Evolutionary conservation across 2,113 vertebrate species (phyloP).

Genomic region (Ctenomys sociabilis): DNA sequence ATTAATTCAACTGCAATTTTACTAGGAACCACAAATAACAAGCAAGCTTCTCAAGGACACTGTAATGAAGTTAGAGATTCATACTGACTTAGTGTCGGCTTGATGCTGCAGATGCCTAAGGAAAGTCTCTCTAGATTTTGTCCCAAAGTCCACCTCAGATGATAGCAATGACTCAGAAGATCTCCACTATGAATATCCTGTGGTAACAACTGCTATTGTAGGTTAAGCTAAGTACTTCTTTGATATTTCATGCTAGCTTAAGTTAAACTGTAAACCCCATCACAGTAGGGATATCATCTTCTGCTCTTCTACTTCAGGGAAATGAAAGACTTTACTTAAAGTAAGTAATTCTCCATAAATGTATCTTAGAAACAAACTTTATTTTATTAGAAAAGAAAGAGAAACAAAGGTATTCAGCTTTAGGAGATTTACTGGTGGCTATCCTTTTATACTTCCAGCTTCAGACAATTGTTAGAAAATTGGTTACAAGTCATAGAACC

Average conservation of each 20-base stretch:
- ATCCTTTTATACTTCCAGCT: background rate
- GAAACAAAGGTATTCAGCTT: background rate
- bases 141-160: background rate
- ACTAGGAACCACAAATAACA: background rate
- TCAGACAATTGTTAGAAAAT: background rate
- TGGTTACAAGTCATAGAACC: background rate
- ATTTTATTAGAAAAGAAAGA: conserved; percentile 4
- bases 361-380: background rate
- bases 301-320: background rate
- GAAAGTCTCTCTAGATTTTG: background rate
- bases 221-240: background rate
- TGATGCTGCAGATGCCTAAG: background rate
- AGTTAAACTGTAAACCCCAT: background rate
- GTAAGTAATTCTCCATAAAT: background rate
- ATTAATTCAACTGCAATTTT: background rate
- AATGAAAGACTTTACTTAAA: background rate
- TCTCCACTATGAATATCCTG: background rate
- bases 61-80: background rate
- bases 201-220: background rate
- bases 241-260: background rate
- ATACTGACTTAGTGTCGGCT: background rate
- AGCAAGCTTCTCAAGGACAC: background rate
- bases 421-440: background rate
- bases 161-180: background rate
- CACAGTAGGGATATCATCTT: background rate